Base-by-base conservation (phyloP, 1,140 invertebrate species). In the Idris sp. region DNA sequence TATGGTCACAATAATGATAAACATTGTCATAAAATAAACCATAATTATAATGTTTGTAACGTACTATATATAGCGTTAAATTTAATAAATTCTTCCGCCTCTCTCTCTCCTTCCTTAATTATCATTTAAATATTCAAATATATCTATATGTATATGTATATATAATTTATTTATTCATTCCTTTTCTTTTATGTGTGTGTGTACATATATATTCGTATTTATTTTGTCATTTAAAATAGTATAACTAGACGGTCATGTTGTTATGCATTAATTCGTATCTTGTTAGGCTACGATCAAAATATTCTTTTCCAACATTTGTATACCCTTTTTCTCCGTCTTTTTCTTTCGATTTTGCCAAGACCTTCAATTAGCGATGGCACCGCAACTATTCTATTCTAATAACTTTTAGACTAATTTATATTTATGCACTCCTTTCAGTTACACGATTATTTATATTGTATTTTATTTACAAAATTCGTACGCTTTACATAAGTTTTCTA, bases 41-140 rank as follows among this genome's bases (percentile, higher is more conserved):
- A 46, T 67, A 72, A 72, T 78, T 71, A 81, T 83, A 81, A 81
- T 54, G 65, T 81, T 67, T 79, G 56, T 84, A 84, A 85, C 81
- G 80, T 83, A 83, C 76, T 82, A 84, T 81, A 85, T 81, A 79
- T 53, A 54, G 76, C 80, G 80, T 75, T 73, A 76, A n/a, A n/a
- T 77, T 79, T 64, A 77, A 80, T 84, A 83, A 78, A 81, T 74
- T 41, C 36, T 44, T 40, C 62, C 56, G 46, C 69, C 33, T 36
- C 30, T 44, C 10, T n/a, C n/a, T 41, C 8, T 49, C 25, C 2
- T 31, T 18, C 64, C 40, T 56, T 59, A 79, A 76, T 79, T 76
- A 72, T 79, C 71, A 74, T 78, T 54, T 36, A 51, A 58, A 61
- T 69, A 68, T 68, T 67, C 58, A 58, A 69, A 73, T 81, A 59